Base-by-base conservation (phyloP, 2,888 invertebrate species). In the Sarcophaga carnaria region DNA sequence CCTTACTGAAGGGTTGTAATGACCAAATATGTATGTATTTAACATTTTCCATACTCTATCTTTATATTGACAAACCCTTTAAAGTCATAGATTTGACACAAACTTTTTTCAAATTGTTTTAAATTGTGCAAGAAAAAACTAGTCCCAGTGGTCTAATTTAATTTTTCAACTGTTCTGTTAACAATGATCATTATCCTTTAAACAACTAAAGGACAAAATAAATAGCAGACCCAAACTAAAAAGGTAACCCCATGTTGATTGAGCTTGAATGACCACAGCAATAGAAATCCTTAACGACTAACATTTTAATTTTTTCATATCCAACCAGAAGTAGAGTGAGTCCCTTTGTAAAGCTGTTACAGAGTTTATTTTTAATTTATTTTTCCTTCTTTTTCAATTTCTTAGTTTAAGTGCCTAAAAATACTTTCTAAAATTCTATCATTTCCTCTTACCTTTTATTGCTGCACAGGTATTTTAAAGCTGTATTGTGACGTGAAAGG, bases 321-420 rank as follows among this genome's bases (percentile, higher is more conserved):
- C 27, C 27, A 27, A 27, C 4, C 27, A 27, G 4, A 27, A 27
- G 27, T 27, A 27, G 27, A 4, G 5, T 27, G 4, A 27, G 27
- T 27, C 37, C 37, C 10, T 10, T 37, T 37, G 45, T 45, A 22
- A 66, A 47, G 37, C 20, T 37, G 64, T 70, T 70, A 12, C 64
- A n/a, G 54, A 27, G 66, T 49, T 64, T 60, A 12, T 22, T 27
- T 49, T 22, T 54, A 14, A 54, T 14, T 14, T 14, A 2, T 14
- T 27, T 49, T 49, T 8, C 22, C 4, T 49, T 49, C 37, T 66
- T 49, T 37, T 54, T 54, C 14, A 27, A n/a, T 60, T 20, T 37
- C n/a, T 12, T 49, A 62, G 45, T 64, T 49, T 45, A n/a, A 25
- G 12, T 49, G 66, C 72, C 80, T 77, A 85, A 80, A 80, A 47